A percentile compares a stretch with the other conserved stretches of the same genome.
These are phyloP conservation scores for Psophia crepitans DNA, from an alignment of 2,113 vertebrate genomes.

Conservation along the genomic window DNA sequence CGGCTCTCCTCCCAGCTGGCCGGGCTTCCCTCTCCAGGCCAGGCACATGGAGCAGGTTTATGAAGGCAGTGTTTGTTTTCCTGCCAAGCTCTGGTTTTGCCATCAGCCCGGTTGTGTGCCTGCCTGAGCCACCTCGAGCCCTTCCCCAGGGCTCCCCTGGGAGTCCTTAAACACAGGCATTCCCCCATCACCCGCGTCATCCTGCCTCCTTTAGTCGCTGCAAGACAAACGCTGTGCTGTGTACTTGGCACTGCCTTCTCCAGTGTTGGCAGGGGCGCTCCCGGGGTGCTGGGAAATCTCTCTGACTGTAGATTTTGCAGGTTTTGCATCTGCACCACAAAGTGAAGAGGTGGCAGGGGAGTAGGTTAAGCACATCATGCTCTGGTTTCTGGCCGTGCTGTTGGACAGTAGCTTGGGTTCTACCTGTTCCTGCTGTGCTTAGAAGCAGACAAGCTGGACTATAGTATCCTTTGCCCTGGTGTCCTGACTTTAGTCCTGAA, in stretches of 20 bases:
- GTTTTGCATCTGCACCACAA: not conserved
- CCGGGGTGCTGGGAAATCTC: not conserved
- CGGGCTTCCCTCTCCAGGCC: not conserved
- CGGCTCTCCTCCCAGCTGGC: not conserved
- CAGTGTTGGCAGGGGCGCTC: not conserved
- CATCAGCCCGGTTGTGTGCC: not conserved
- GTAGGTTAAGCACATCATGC: not conserved
- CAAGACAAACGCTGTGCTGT: not conserved
- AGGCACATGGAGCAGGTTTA: not conserved
- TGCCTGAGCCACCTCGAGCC: not conserved
- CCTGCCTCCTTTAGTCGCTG: not conserved
- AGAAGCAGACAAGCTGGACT: not conserved
- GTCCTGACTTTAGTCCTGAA: not conserved
- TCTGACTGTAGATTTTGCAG: not conserved
- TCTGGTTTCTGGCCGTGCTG: not conserved
- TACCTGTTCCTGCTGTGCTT: not conserved
- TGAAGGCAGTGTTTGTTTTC: not conserved
- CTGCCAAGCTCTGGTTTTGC: not conserved
- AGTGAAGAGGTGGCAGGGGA: not conserved
- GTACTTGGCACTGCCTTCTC: not conserved
- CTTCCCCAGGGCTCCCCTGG: not conserved
- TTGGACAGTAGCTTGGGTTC: not conserved
- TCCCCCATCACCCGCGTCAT: not conserved
- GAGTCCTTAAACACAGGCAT: not conserved
- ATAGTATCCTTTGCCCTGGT: not conserved